Conservation (phyloP, 2,888 invertebrate species). For the Drosophila borealis region DNA sequence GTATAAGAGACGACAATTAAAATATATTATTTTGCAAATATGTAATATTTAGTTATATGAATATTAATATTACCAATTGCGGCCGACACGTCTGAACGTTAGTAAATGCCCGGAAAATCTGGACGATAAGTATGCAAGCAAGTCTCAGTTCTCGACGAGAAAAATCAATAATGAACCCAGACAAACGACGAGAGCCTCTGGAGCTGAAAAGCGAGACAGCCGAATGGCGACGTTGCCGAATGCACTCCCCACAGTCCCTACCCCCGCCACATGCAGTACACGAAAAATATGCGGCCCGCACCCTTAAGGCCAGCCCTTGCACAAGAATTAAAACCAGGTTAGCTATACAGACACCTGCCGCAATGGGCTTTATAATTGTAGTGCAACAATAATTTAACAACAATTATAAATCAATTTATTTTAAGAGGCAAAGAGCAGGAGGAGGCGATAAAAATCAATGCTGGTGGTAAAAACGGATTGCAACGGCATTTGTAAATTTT, state of each 20-base stretch:
- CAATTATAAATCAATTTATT: constrained; percentile 30
- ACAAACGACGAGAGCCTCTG: constrained; percentile 60
- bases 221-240: constrained; percentile 46
- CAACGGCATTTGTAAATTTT: constrained; percentile 50
- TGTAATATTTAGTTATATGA: not conserved
- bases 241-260: constrained; percentile 53
- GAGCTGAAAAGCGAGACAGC: constrained; percentile 44
- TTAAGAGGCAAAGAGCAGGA: not conserved
- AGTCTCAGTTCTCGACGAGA: constrained; percentile 63
- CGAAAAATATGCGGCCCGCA: not conserved
- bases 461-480: constrained; percentile 38
- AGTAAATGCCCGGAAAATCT: constrained; percentile 63
- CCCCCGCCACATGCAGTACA: constrained; percentile 15
- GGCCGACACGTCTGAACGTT: constrained; percentile 49
- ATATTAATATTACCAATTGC: constrained; percentile 1
- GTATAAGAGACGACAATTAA: not conserved
- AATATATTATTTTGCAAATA: not conserved
- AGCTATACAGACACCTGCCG: constrained; percentile 1
- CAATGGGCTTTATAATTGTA: constrained; percentile 17
- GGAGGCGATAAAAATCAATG: constrained; percentile 59
- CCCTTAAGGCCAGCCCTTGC: not conserved
- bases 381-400: constrained; percentile 26
- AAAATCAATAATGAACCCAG: constrained; percentile 82
- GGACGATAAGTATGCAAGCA: constrained; percentile 51
- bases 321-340: not conserved